Base-by-base conservation (phyloP, 2,888 invertebrate genomes). In the Epinotia bilunana region DNA sequence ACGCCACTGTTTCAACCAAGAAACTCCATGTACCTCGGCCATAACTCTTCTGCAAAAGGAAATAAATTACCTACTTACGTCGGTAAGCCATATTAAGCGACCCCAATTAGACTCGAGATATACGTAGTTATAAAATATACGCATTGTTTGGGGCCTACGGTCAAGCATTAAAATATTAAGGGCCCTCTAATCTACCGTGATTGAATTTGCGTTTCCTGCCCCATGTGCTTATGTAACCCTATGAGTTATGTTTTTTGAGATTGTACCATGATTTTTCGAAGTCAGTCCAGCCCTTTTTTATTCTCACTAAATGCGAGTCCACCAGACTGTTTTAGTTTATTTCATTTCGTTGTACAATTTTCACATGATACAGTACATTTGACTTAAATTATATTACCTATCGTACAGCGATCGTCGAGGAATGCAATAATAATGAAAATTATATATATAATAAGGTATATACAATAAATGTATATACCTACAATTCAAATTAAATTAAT, bases 131-230 rank as follows among this genome's bases (percentile, higher is more conserved):
- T 87, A 89, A 88, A 88, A 88, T 89, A 89, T 91, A 90, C 90
- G 89, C 87, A 82, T 84, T 88, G 87, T 88, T 85, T 88, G 84
- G 81, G 84, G 82, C 79, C 91, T 91, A 87, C 91, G 93, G 93
- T 93, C 93, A 93, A 89, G 90, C 92, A 91, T 93, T 93, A 92
- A 93, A 93, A 93, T 92, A 93, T 93, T 92, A 90, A 91, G 90
- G 92, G 91, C 83, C 78, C 86, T 86, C 87, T 93, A 94, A 94
- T 94, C 93, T 90, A 85, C 92, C 89, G 90, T 93, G 93, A 93
- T 94, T 94, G 93, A 94, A 94, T 92, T 93, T 91, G 90, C 90
- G 89, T 91, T 88, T 88, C 88, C 84, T 80, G 82, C 85, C 86
- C 83, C 79, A 80, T 86, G 85, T 79, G 83, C 82, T 80, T 82